Percentiles rank a stretch among this genome's conserved stretches.
phyloP scores from a whole-genome alignment of 2,888 invertebrate genomes.

The Lepidocyrtoides sp. region DNA sequence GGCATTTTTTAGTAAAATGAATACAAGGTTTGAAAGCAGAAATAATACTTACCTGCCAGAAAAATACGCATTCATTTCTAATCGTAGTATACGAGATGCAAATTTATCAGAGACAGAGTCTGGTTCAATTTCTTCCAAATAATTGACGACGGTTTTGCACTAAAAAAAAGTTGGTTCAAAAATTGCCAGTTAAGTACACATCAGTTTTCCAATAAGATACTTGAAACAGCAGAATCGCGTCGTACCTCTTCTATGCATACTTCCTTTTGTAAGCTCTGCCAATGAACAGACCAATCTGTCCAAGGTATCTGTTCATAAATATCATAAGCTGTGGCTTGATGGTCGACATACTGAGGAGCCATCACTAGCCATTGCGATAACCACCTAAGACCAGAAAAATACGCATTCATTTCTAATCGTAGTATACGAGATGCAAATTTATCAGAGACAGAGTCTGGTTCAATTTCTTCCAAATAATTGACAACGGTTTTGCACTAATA shows the following conservation, averaged over 20 bases:
- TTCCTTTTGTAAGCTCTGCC: slow-evolving; percentile 69
- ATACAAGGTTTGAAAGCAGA: neutral
- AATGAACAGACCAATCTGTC: slow-evolving; percentile 77
- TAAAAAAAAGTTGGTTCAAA: no score
- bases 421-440: slow-evolving; percentile 51
- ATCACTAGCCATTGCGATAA: slow-evolving; percentile 66
- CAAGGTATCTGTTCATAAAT: slow-evolving; percentile 80
- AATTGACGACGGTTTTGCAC: slow-evolving; percentile 59
- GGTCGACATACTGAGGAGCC: slow-evolving; percentile 52
- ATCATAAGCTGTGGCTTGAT: slow-evolving; percentile 63
- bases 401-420: slow-evolving; percentile 69
- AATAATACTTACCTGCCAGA: slow-evolving; percentile 61
- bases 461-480: slow-evolving; percentile 70
- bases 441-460: slow-evolving; percentile 45
- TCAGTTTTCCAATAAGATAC: neutral
- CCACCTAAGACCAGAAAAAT: slow-evolving; percentile 75
- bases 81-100: slow-evolving; percentile 33
- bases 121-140: slow-evolving; percentile 70
- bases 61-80: slow-evolving; percentile 76
- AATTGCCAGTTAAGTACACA: no score
- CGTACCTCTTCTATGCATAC: slow-evolving; percentile 29
- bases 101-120: slow-evolving; percentile 44
- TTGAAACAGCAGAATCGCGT: no score
- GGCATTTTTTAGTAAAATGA: no score
- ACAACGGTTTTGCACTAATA: slow-evolving; percentile 57